Percentiles rank a stretch among this genome's conserved stretches.
These are phyloP conservation scores for Noctua fimbriata DNA, from an alignment of 2,888 invertebrate genomes.

Conservation along the genomic window DNA sequence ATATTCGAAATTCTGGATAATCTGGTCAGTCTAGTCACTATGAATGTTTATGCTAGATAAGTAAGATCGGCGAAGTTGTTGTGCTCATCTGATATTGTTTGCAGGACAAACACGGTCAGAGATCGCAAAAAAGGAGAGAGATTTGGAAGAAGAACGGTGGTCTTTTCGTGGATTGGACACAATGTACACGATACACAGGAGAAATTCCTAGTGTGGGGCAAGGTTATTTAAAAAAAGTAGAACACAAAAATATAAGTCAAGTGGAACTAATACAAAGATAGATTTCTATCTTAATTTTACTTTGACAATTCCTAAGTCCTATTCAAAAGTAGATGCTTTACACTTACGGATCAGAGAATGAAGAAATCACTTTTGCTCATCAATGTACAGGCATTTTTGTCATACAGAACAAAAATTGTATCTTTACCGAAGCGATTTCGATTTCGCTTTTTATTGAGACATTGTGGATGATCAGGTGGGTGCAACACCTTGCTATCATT, in stretches of 20 bases:
- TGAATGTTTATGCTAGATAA: background rate
- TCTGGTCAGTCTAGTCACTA: background rate
- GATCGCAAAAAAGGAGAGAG: background rate
- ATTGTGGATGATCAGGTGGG: constrained; percentile 20
- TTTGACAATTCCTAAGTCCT: background rate
- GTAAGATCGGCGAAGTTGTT: background rate
- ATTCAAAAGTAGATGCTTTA: background rate
- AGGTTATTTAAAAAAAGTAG: no score
- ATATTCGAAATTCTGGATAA: background rate
- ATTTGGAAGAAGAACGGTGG: background rate
- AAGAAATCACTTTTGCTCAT: constrained; percentile 29
- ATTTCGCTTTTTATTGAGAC: constrained; percentile 49
- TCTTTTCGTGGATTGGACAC: background rate
- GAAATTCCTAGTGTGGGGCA: no score
- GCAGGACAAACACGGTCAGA: background rate
- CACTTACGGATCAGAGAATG: background rate
- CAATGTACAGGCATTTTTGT: constrained; percentile 46
- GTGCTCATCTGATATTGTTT: background rate
- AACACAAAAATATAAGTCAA: background rate
- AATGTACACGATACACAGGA: no score
- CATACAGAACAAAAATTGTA: constrained; percentile 31
- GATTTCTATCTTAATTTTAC: background rate
- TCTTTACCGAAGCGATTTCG: constrained; percentile 31
- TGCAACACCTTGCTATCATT: constrained; percentile 44
- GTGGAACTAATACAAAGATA: background rate